A percentile compares a stretch with the other conserved stretches of the same genome.
Evolutionary conservation across 2,888 invertebrate genomes (phyloP).

Genomic region (Andrena bicolor): DNA sequence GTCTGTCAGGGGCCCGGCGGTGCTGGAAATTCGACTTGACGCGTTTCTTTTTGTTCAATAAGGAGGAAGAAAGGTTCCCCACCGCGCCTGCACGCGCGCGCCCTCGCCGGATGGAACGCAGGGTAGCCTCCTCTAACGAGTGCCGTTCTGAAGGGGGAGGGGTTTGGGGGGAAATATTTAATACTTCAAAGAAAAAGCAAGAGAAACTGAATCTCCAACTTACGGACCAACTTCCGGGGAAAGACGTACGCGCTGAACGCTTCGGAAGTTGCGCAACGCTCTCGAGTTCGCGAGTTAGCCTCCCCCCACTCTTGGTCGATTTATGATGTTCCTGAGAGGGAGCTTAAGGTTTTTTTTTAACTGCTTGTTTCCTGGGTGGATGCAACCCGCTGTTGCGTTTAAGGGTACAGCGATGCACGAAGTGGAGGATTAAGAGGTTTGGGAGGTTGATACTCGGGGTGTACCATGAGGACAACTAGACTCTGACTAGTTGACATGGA

Average conservation of each 20-base stretch:
- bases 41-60: slow-evolving; percentile 33
- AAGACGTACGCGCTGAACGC: background rate
- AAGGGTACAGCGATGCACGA: background rate
- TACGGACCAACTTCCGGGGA: background rate
- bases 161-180: slow-evolving; percentile 26
- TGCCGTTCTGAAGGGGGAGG: background rate
- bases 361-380: background rate
- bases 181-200: slow-evolving; percentile 13
- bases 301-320: background rate
- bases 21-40: slow-evolving; percentile 38
- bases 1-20: slow-evolving; percentile 10
- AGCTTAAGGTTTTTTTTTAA: slow-evolving; percentile 1
- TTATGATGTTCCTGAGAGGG: slow-evolving; percentile 3
- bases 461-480: no score
- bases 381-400: background rate
- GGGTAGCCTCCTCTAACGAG: background rate
- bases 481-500: no score
- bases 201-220: slow-evolving; percentile 10
- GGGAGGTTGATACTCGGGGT: no score
- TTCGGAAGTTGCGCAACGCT: slow-evolving; percentile 26
- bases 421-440: no score
- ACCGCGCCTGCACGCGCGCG: slow-evolving; percentile 15
- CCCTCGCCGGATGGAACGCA: background rate
- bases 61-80: slow-evolving; percentile 10
- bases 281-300: slow-evolving; percentile 30